A percentile compares a stretch with the other conserved stretches of the same genome.
Conservation (phyloP, 2,888 invertebrate genomes). For the Cheilosia vulpina region DNA sequence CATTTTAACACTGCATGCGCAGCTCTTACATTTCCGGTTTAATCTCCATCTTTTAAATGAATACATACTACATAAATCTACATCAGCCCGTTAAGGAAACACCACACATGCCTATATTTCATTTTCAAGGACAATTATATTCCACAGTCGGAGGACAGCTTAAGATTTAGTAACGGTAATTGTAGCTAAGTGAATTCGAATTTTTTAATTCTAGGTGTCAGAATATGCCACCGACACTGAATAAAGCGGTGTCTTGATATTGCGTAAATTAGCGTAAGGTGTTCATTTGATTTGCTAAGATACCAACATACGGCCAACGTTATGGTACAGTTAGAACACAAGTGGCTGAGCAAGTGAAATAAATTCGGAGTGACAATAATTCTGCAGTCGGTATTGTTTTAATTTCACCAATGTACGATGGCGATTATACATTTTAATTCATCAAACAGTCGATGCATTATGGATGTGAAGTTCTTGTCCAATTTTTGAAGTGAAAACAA, state of each 20-base stretch:
- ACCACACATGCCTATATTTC: background rate
- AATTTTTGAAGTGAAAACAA: too few relatives aligned
- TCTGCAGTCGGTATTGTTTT: slow-evolving; percentile 23
- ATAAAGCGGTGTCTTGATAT: slow-evolving; percentile 25
- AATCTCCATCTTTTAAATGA: background rate
- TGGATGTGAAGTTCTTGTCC: slow-evolving; percentile 39
- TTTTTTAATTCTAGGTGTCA: background rate
- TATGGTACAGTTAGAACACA: slow-evolving; percentile 39
- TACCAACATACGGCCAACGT: background rate
- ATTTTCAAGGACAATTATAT: background rate
- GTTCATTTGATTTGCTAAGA: slow-evolving; percentile 51
- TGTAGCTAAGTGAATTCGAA: background rate
- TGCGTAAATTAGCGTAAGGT: slow-evolving; percentile 53
- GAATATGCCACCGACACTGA: slow-evolving; percentile 6
- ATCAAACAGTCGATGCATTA: slow-evolving; percentile 31
- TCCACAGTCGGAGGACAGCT: background rate
- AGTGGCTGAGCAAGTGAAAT: slow-evolving; percentile 63
- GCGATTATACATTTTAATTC: slow-evolving; percentile 18
- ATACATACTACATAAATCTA: too few relatives aligned
- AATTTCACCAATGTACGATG: background rate
- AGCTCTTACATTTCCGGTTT: slow-evolving; percentile 46
- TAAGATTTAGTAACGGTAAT: slow-evolving; percentile 44
- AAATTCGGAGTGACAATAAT: slow-evolving; percentile 9
- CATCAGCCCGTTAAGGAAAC: too few relatives aligned
- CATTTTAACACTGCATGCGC: background rate